Base-by-base conservation (phyloP, 1,140 invertebrate species). In the Pseudomyrmex sp. region DNA sequence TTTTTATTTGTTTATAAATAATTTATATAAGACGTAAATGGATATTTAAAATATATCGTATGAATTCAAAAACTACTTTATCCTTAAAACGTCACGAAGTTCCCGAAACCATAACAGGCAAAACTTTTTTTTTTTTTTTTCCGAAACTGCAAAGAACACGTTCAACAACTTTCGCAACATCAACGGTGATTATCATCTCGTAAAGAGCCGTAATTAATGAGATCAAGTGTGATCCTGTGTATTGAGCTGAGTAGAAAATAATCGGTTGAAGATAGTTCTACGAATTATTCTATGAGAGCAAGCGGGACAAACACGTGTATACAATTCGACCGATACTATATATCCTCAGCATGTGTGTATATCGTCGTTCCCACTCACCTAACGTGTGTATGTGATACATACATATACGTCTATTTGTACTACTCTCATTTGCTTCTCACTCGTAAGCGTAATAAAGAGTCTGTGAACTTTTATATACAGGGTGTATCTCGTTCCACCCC, bases 361-460 rank as follows among this genome's bases (percentile, higher is more conserved):
- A 80, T 72, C 52, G 20, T 58, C 52, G 23, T 72, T 10, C 50
- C 12, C 65, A 58, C 44, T 79, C 52, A 48, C 68, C 76, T 79
- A 79, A 79, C 46, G n/a, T 72, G 52, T 70, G 20, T 56, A 56
- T 35, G 62, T 35, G 35, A 35, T 35, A 35, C 35, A 56, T 26
- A 72, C 35, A 23, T 9, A 48, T 80, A 61, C 23, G 9, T 80
- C 76, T 70, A 80, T 80, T 80, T 80, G 76, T 80, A 80, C 76
- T 80, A 80, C 54, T 79, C 46, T 66, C 73, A 84, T 68, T 35
- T 35, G 35, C 35, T 35, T 52, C 50, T 52, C 50, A 12, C 50
- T 82, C 80, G 58, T 84, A 70, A 82, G 74, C 82, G 73, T 84
- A 79, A 69, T 83, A 72, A 72, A 50, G 50, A 83, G 48, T 70